These are phyloP conservation scores for Tanytarsus gracilentus DNA, from an alignment of 2,888 invertebrate species.

Conservation along the genomic window DNA sequence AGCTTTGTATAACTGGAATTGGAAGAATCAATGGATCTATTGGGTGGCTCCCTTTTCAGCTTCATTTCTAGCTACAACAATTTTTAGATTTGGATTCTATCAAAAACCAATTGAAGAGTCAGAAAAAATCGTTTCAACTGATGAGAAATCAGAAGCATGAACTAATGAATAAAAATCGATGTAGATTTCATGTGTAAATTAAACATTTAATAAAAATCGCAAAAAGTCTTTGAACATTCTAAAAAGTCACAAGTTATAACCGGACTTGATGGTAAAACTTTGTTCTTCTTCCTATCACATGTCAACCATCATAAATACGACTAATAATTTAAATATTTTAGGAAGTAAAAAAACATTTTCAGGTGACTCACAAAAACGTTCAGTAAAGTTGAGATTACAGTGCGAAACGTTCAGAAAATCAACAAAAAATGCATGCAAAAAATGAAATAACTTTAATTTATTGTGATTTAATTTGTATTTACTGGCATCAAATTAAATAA, in stretches of 20 bases:
- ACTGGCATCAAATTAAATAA: too few relatives aligned
- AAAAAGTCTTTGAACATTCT: too few relatives aligned
- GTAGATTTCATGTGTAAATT: background rate
- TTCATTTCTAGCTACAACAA: constrained; percentile 40
- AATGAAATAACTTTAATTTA: background rate
- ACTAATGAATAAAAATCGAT: background rate
- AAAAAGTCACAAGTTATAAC: too few relatives aligned
- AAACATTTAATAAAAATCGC: too few relatives aligned
- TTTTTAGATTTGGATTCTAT: constrained; percentile 39
- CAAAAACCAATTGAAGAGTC: background rate
- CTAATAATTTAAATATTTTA: too few relatives aligned
- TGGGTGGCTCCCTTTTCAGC: constrained; percentile 55
- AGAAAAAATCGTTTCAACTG: background rate
- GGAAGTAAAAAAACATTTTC: too few relatives aligned
- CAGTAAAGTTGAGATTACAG: background rate
- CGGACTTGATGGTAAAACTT: too few relatives aligned
- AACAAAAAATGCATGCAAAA: too few relatives aligned
- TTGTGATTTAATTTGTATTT: too few relatives aligned
- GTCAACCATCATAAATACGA: too few relatives aligned
- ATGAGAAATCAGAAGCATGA: background rate
- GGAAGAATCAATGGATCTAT: constrained; percentile 61
- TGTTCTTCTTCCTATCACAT: too few relatives aligned
- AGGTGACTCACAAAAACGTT: background rate
- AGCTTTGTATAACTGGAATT: constrained; percentile 57
- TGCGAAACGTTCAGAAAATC: too few relatives aligned